Conservation (phyloP, 2,113 vertebrate species). For the Leptobrachium ailaonicum region DNA sequence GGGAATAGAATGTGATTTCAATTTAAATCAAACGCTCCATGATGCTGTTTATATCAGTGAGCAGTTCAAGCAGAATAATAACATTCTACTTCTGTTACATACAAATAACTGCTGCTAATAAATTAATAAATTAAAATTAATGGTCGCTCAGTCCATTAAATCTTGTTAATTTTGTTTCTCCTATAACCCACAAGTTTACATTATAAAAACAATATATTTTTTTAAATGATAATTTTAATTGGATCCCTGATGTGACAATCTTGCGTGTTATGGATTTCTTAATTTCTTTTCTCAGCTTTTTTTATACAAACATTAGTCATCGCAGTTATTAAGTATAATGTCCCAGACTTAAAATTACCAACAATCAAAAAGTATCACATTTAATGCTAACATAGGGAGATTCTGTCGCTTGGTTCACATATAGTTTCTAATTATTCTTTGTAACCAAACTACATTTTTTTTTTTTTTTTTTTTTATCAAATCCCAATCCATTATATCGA, state of each 20-base stretch:
- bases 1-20: constrained; percentile 57
- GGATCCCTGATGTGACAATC: constrained; percentile 65
- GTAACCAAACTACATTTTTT: neutral
- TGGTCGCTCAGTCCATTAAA: constrained; percentile 70
- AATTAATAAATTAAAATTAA: constrained; percentile 73
- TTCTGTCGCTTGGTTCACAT: neutral
- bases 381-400: constrained; percentile 52
- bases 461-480: no score
- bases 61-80: constrained; percentile 58
- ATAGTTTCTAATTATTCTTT: neutral
- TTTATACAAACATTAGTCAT: constrained; percentile 60
- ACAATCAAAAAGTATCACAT: constrained; percentile 57
- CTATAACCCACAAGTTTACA: constrained; percentile 64
- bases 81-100: constrained; percentile 51
- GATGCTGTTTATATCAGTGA: constrained; percentile 58
- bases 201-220: constrained; percentile 73
- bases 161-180: constrained; percentile 71
- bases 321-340: constrained; percentile 60
- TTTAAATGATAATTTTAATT: constrained; percentile 65
- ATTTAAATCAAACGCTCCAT: constrained; percentile 56
- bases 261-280: constrained; percentile 55
- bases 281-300: constrained; percentile 58
- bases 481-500: no score
- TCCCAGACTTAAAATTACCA: constrained; percentile 51
- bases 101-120: constrained; percentile 65